A percentile compares a stretch with the other conserved stretches of the same genome.
phyloP scores from a whole-genome alignment of 2,888 invertebrate species.

The Tolmerus cingulatus region DNA sequence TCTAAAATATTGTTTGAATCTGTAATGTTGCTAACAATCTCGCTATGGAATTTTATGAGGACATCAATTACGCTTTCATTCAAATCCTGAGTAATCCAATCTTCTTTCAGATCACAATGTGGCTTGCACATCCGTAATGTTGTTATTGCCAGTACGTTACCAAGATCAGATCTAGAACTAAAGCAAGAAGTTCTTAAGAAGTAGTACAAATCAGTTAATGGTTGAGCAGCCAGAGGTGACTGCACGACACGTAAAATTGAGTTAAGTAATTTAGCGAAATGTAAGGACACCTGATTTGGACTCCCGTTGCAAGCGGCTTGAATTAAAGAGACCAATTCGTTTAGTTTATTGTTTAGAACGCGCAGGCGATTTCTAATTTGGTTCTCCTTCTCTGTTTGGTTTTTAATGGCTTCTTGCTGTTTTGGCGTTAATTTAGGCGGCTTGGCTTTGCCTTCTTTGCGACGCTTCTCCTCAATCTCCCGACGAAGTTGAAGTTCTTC shows the following conservation, averaged over 20 bases:
- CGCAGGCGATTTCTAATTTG: constrained; percentile 75
- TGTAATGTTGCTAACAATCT: constrained; percentile 64
- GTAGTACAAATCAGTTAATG: constrained; percentile 69
- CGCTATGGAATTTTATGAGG: constrained; percentile 65
- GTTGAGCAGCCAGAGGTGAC: constrained; percentile 81
- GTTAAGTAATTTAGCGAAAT: constrained; percentile 58
- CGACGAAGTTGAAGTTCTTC: constrained; percentile 92
- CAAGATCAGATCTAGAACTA: constrained; percentile 61
- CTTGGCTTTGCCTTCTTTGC: constrained; percentile 79
- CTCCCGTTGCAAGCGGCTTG: constrained; percentile 59
- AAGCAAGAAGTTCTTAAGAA: constrained; percentile 70
- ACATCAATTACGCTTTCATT: constrained; percentile 71
- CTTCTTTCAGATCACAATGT: constrained; percentile 77
- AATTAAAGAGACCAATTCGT: constrained; percentile 56
- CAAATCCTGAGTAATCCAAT: constrained; percentile 79
- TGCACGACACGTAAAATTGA: constrained; percentile 66
- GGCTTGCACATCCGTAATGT: constrained; percentile 81
- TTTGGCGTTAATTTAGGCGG: constrained; percentile 81
- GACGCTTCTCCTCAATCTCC: constrained; percentile 89
- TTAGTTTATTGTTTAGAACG: constrained; percentile 65
- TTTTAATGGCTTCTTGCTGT: constrained; percentile 89
- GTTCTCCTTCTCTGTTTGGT: constrained; percentile 85
- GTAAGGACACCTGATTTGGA: constrained; percentile 56
- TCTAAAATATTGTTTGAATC: constrained; percentile 52
- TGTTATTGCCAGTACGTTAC: constrained; percentile 72